phyloP scores from a whole-genome alignment of 2,113 vertebrate species.

The Pogonocichla stellata region DNA sequence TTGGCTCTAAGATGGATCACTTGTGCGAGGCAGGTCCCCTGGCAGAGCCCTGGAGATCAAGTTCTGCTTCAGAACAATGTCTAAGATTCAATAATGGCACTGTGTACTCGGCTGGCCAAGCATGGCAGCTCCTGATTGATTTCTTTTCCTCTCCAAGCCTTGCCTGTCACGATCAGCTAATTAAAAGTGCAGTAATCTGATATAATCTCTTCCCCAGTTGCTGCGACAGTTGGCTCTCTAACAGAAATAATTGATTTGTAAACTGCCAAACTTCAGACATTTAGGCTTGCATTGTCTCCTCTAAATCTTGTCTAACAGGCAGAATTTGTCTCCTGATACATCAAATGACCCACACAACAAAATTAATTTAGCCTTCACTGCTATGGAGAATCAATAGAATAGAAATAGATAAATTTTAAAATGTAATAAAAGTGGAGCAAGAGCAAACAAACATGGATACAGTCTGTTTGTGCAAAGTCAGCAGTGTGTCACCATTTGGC shows the following conservation, averaged over 20 bases:
- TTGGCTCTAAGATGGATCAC: conserved; percentile 26
- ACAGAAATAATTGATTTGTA: conserved; percentile 67
- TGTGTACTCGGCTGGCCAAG: background rate
- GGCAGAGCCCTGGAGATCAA: conserved; percentile 11
- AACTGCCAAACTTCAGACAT: conserved; percentile 56
- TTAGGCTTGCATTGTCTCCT: conserved; percentile 56
- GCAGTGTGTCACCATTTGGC: background rate
- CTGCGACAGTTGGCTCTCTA: conserved; percentile 26
- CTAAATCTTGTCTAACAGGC: conserved; percentile 39
- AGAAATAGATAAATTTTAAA: conserved; percentile 36
- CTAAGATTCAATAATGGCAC: conserved; percentile 44
- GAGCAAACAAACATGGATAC: background rate
- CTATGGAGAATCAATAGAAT: conserved; percentile 30
- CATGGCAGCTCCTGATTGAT: conserved; percentile 62
- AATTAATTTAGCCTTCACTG: conserved; percentile 28
- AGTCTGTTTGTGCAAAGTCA: background rate
- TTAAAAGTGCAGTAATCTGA: conserved; percentile 70
- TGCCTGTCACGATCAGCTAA: conserved; percentile 62
- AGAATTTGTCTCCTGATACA: conserved; percentile 32
- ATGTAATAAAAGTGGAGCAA: background rate
- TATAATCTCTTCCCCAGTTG: conserved; percentile 65
- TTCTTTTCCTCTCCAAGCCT: conserved; percentile 49
- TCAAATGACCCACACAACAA: conserved; percentile 26
- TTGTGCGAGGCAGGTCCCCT: background rate
- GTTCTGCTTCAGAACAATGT: background rate